phyloP scores from a whole-genome alignment of 2,888 invertebrate species.

The Cerastis rubricosa region DNA sequence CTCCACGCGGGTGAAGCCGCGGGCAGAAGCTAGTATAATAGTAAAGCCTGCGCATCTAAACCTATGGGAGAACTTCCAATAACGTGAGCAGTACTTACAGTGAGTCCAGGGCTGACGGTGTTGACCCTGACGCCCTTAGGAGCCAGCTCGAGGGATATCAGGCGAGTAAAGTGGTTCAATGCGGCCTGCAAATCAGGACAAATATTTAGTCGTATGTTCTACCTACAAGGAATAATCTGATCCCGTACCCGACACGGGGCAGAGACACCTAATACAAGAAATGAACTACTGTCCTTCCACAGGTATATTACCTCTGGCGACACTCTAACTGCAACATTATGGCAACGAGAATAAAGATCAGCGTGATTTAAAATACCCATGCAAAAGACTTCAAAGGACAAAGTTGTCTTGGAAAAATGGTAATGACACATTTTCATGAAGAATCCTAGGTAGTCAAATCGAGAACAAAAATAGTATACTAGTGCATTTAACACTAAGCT shows the following conservation, averaged over 20 bases:
- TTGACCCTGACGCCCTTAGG: conserved; percentile 92
- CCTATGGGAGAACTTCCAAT: not conserved
- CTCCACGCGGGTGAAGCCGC: no score
- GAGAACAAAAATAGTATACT: not conserved
- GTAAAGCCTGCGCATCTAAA: not conserved
- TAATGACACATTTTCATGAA: not conserved
- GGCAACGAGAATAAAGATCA: not conserved
- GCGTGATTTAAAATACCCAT: not conserved
- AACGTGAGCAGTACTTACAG: conserved; percentile 75
- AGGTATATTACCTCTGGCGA: no score
- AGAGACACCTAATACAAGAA: not conserved
- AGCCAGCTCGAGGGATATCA: conserved; percentile 92
- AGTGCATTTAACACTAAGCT: not conserved
- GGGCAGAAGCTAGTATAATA: no score
- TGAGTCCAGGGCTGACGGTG: conserved; percentile 94
- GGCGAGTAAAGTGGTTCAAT: conserved; percentile 81
- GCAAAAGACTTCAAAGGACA: not conserved
- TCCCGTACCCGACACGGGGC: not conserved
- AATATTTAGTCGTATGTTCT: not conserved
- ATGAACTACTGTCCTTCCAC: not conserved
- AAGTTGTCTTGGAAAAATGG: no score
- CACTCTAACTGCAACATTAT: no score
- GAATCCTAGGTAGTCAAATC: not conserved
- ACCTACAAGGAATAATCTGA: not conserved
- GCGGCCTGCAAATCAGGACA: not conserved